A percentile compares a stretch with the other conserved stretches of the same genome.
phyloP scores from a whole-genome alignment of 2,888 invertebrate species.

The Entomobrya proxima region DNA sequence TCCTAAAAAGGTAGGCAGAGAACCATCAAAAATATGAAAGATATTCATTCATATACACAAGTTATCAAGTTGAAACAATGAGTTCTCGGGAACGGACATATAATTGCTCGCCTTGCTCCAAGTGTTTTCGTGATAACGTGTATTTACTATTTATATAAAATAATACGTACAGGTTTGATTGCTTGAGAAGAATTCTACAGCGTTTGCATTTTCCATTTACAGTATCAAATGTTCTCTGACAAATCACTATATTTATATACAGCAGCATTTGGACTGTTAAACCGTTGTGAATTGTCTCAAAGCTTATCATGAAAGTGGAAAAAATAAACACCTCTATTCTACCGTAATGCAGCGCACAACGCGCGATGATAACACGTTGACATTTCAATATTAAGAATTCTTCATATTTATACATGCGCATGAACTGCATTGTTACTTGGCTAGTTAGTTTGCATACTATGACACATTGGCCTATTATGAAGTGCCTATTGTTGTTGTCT shows the following conservation, averaged over 20 bases:
- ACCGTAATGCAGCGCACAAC: not conserved
- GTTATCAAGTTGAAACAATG: constrained; percentile 21
- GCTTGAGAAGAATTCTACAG: constrained; percentile 20
- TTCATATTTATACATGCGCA: not conserved
- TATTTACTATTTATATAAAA: not conserved
- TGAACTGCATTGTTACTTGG: not conserved
- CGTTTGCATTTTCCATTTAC: not conserved
- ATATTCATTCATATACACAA: not conserved
- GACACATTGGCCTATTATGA: constrained; percentile 18
- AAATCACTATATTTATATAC: not conserved
- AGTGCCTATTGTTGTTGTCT: not conserved
- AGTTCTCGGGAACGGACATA: constrained; percentile 9
- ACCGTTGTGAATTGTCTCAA: not conserved
- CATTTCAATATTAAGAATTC: constrained; percentile 9
- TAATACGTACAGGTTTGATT: not conserved
- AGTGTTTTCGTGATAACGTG: not conserved
- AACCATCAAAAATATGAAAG: not conserved
- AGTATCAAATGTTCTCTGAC: constrained; percentile 4
- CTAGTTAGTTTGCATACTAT: constrained; percentile 23
- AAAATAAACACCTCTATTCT: too few species aligned
- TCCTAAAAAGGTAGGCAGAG: not conserved
- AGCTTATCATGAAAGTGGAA: constrained; percentile 17
- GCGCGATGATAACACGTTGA: not conserved
- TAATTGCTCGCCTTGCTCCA: constrained; percentile 19
- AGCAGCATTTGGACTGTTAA: not conserved